Percentiles rank a stretch among this genome's conserved stretches.
Evolutionary conservation across 2,113 vertebrate genomes (phyloP).

Genomic region (Silurus glanis): DNA sequence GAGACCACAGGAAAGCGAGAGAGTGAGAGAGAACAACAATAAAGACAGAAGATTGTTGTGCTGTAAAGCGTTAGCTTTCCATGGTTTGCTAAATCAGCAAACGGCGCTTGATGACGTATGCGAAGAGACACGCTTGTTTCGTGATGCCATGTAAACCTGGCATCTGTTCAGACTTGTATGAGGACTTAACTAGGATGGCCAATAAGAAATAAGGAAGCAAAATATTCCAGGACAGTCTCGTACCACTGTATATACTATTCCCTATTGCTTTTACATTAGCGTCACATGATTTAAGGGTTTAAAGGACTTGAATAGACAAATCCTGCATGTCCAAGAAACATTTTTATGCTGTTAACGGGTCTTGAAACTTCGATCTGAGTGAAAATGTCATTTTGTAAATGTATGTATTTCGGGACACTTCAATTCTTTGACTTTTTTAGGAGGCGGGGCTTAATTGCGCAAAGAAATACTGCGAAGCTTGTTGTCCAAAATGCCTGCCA

Average conservation of each 20-base stretch:
- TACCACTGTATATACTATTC: background rate
- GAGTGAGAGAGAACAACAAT: slow-evolving; percentile 46
- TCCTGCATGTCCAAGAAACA: too few relatives aligned
- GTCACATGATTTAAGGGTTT: background rate
- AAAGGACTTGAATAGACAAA: background rate
- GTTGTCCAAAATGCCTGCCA: background rate
- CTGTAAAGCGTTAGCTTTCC: slow-evolving; percentile 11
- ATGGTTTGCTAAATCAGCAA: background rate
- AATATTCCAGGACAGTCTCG: background rate
- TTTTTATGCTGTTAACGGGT: too few relatives aligned
- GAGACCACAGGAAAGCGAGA: slow-evolving; percentile 39
- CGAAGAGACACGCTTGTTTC: background rate
- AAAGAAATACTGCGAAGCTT: background rate
- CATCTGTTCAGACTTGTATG: background rate
- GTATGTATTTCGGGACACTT: too few relatives aligned
- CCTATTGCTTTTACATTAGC: background rate
- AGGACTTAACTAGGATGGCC: background rate
- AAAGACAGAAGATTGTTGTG: background rate
- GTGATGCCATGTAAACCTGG: background rate
- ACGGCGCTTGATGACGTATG: background rate
- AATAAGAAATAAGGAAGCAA: background rate
- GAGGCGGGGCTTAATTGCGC: background rate
- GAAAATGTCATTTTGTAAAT: too few relatives aligned
- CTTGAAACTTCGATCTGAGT: too few relatives aligned
- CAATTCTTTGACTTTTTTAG: background rate